Percentiles rank a stretch among this genome's conserved stretches.
phyloP scores from a whole-genome alignment of 92 coral and sea anemone genomes.

The Zoanthus sansibaricus region DNA sequence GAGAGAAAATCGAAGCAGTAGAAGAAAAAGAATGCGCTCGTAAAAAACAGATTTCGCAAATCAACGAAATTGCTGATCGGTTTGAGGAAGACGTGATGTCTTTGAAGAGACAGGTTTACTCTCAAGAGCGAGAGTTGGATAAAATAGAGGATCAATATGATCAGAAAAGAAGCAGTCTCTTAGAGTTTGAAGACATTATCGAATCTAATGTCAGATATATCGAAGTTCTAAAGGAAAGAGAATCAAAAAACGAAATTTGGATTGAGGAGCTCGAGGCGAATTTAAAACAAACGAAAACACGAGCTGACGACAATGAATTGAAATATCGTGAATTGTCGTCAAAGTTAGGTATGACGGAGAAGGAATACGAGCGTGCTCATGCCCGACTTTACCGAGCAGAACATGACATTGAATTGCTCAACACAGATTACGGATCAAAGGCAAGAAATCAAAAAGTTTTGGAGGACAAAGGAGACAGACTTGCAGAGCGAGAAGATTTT shows the following conservation, averaged over 20 bases:
- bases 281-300: conserved; percentile 51
- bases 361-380: conserved; percentile 56
- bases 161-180: conserved; percentile 39
- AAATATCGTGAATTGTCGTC: conserved; percentile 67
- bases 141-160: conserved; percentile 55
- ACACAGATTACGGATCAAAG: conserved; percentile 56
- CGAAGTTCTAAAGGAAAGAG: conserved; percentile 70
- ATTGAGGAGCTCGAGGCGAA: conserved; percentile 64
- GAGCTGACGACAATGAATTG: conserved; percentile 69
- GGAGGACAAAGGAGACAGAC: conserved; percentile 76
- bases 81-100: conserved; percentile 55
- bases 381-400: conserved; percentile 51
- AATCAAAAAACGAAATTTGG: conserved; percentile 63
- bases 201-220: conserved; percentile 59
- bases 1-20: conserved; percentile 71
- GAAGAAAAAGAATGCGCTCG: conserved; percentile 69
- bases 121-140: conserved; percentile 52
- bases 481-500: conserved; percentile 75
- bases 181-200: conserved; percentile 44
- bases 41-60: conserved; percentile 50
- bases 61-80: conserved; percentile 48
- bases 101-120: conserved; percentile 42
- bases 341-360: conserved; percentile 54
- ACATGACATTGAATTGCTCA: conserved; percentile 50
- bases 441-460: conserved; percentile 75